A percentile compares a stretch with the other conserved stretches of the same genome.
These are phyloP conservation scores for Luidia sarsii DNA, from an alignment of 53 echinoderm and acorn worm genomes.

Conservation along the genomic window DNA sequence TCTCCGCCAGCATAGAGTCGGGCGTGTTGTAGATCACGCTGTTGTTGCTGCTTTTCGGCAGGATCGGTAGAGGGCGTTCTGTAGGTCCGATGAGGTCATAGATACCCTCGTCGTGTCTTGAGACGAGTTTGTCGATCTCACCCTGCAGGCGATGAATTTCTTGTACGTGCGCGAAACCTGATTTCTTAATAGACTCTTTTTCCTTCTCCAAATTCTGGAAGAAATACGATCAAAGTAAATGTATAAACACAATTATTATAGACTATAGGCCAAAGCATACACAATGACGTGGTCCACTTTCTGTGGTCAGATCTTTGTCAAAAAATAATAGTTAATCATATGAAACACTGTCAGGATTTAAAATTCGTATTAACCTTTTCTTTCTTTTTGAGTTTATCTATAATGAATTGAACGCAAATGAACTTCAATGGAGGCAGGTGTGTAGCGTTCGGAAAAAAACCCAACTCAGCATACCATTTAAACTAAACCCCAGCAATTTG, in stretches of 20 bases:
- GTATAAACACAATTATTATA: not conserved
- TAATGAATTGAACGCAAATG: too few relatives aligned
- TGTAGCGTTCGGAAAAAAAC: too few relatives aligned
- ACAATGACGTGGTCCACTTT: not conserved
- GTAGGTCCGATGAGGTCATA: slow-evolving; percentile 47
- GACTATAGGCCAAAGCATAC: not conserved
- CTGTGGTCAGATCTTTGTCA: too few relatives aligned
- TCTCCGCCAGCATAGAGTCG: not conserved
- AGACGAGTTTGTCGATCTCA: slow-evolving; percentile 47
- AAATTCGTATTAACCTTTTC: too few relatives aligned
- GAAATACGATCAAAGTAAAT: not conserved
- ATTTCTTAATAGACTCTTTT: slow-evolving; percentile 12
- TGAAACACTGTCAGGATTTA: too few relatives aligned
- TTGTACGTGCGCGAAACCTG: slow-evolving; percentile 14
- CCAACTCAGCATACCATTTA: too few relatives aligned
- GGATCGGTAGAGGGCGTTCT: slow-evolving; percentile 27
- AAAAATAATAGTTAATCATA: too few relatives aligned
- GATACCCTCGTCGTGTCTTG: slow-evolving; percentile 18
- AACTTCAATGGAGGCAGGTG: too few relatives aligned
- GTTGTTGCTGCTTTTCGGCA: not conserved
- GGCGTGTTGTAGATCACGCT: slow-evolving; percentile 55
- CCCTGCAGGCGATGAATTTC: slow-evolving; percentile 49
- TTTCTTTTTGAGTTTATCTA: too few relatives aligned
- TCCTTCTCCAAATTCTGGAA: slow-evolving; percentile 40
- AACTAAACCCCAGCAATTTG: too few relatives aligned